Evolutionary conservation across 2,797 vertebrate genomes (phyloP), one percentile per base, ranked within the genome.

Genomic region (Mormyrops attenuatus): DNA sequence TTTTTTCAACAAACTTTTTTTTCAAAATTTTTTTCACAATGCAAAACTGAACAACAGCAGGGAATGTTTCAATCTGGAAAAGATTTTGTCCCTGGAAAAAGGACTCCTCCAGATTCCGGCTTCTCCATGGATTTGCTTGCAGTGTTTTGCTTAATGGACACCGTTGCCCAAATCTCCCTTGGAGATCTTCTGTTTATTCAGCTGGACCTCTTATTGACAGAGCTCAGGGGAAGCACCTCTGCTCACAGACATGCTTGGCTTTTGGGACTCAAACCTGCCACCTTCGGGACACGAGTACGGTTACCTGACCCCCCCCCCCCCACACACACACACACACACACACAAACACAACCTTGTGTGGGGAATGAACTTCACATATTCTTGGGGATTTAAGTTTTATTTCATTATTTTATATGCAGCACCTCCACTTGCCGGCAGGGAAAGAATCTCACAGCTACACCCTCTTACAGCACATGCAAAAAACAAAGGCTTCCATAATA

Each of bases 41-140:
- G 49, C 49, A 85, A 52, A 50, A 13, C 22, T 84, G 80, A 52
- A 47, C 73, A 44, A 7, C 47, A 17, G 82, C 82, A 85, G 82
- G n/a, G 47, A 52, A 49, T 30, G 22, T 52, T 50, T 85, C 44
- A 85, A 85, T 52, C 82, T 85, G 82, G 82, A 85, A 85, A 80
- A 80, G 73, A 80, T 80, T 47, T n/a, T 13, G 7, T 80, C 73
- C 73, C 41, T 47, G 17, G 66, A 34, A 38, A 66, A 38, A 73
- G 30, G 30, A 41, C 41, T 44, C 73, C 41, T 44, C 17, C 1
- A 20, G 17, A 20, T 44, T 44, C 41, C n/a, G 73, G 73, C 73
- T 80, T 80, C 38, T 44, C 17, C 41, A n/a, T 80, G 38, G 73
- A 80, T 80, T 9, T 44, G 73, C 20, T 44, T 80, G 73, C 73